A percentile compares a stretch with the other conserved stretches of the same genome.
phyloP scores from a whole-genome alignment of 2,797 vertebrate genomes.

The Chelidonichthys spinosus region DNA sequence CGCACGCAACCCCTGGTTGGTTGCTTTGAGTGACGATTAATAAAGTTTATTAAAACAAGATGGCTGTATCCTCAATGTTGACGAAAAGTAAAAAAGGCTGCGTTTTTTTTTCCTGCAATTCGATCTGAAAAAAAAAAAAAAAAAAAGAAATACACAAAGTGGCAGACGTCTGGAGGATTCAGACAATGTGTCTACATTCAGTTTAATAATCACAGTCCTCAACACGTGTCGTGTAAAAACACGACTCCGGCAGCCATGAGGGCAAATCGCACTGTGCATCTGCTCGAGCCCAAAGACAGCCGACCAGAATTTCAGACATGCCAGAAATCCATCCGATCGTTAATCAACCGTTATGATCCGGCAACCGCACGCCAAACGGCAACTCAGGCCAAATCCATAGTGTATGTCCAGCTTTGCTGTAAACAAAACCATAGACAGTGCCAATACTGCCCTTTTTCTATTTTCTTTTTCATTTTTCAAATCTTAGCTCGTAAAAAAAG shows the following conservation, averaged over 20 bases:
- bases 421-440: not conserved
- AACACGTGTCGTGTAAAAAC: not conserved
- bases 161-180: constrained; percentile 1
- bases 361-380: not conserved
- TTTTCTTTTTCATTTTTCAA: not conserved
- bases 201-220: not conserved
- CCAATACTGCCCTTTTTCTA: not conserved
- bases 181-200: not conserved
- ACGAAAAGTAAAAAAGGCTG: not conserved
- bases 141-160: not conserved
- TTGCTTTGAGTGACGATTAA: not conserved
- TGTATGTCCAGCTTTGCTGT: not conserved
- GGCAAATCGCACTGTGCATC: not conserved
- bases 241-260: not conserved
- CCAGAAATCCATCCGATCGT: not conserved
- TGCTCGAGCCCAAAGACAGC: not conserved
- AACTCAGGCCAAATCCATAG: not conserved
- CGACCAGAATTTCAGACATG: not conserved
- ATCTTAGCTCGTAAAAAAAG: not conserved
- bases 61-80: constrained; percentile 10
- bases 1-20: not conserved
- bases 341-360: not conserved
- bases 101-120: not conserved
- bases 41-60: constrained; percentile 31
- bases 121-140: not conserved